phyloP scores from a whole-genome alignment of 2,888 invertebrate species.

The Quadriops clusia region DNA sequence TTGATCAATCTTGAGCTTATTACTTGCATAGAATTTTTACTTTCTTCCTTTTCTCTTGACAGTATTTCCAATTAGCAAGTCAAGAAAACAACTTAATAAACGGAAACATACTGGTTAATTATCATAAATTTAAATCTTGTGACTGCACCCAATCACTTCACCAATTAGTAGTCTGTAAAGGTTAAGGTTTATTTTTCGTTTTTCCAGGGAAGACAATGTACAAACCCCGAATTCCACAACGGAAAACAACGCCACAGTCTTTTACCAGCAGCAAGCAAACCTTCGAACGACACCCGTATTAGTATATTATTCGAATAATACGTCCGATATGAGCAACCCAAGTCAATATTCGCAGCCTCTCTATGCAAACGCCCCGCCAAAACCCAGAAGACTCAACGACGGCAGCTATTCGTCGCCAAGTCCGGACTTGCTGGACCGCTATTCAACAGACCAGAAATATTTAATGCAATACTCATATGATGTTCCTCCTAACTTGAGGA shows the following conservation, averaged over 20 bases:
- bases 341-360: constrained; percentile 53
- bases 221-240: no score
- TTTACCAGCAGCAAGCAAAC: constrained; percentile 16
- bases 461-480: constrained; percentile 28
- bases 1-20: no score
- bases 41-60: no score
- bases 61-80: no score
- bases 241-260: constrained; percentile 20
- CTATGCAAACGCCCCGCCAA: constrained; percentile 84
- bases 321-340: constrained; percentile 28
- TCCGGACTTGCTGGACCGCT: constrained; percentile 45
- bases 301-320: constrained; percentile 28
- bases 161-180: no score
- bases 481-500: constrained; percentile 27
- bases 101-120: no score
- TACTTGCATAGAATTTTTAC: no score
- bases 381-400: constrained; percentile 69
- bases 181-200: no score
- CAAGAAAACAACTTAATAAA: no score
- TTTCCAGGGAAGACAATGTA: constrained; percentile 10
- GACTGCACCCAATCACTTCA: no score
- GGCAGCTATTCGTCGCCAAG: constrained; percentile 63
- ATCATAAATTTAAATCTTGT: no score
- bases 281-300: constrained; percentile 23
- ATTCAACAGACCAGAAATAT: constrained; percentile 42